phyloP scores from a whole-genome alignment of 2,113 vertebrate genomes.

The Pycnonotus jocosus region DNA sequence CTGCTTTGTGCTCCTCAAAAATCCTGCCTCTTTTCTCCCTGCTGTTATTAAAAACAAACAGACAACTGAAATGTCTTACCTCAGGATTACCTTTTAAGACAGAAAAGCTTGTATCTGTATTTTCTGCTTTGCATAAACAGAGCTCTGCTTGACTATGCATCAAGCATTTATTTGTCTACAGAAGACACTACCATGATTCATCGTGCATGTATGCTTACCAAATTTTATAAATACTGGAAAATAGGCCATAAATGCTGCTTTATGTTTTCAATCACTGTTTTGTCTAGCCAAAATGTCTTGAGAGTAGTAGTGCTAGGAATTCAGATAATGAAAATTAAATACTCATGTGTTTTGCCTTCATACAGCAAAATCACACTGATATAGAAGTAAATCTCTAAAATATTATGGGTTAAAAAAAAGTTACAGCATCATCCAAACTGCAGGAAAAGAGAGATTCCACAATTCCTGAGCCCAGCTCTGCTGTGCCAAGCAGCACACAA shows the following conservation, averaged over 20 bases:
- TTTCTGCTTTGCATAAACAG: not conserved
- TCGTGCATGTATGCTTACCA: not conserved
- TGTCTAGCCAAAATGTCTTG: not conserved
- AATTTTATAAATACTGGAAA: not conserved
- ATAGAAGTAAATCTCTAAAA: not conserved
- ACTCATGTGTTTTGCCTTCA: not conserved
- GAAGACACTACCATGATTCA: not conserved
- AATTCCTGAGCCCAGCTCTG: not conserved
- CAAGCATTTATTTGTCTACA: not conserved
- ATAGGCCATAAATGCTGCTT: not conserved
- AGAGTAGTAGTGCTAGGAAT: not conserved
- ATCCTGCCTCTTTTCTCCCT: not conserved
- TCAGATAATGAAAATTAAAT: not conserved
- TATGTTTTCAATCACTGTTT: not conserved
- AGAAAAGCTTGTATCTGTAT: not conserved
- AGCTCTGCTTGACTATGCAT: not conserved
- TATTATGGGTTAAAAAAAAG: not conserved
- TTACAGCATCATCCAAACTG: not conserved
- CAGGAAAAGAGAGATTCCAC: not conserved
- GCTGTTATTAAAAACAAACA: not conserved
- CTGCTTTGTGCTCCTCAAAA: not conserved
- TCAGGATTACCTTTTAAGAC: not conserved
- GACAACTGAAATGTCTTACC: not conserved
- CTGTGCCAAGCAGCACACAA: not conserved
- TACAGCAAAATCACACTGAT: not conserved